Percentiles rank a stretch among this genome's conserved stretches.
These are phyloP conservation scores for Paralvinella palmiformis DNA, from an alignment of 1,140 invertebrate genomes.

Conservation along the genomic window DNA sequence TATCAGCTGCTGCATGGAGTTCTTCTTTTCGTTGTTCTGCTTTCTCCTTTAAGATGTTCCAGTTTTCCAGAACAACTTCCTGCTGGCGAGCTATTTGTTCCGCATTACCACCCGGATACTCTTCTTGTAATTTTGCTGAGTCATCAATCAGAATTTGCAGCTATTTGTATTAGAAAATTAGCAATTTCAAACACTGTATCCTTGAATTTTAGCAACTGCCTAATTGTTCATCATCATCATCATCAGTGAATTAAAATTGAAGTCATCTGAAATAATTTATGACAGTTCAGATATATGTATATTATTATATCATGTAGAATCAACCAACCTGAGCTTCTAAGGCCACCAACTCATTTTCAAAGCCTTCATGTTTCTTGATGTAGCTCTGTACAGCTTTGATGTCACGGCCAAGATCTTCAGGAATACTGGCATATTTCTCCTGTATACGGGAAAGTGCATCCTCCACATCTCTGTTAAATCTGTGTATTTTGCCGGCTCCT, in stretches of 20 bases:
- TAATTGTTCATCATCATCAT: too few species aligned
- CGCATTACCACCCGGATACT: slow-evolving; percentile 90
- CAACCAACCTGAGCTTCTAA: slow-evolving; percentile 87
- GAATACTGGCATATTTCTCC: slow-evolving; percentile 76
- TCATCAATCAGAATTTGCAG: slow-evolving; percentile 80
- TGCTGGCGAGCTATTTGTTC: slow-evolving; percentile 79
- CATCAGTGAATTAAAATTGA: too few species aligned
- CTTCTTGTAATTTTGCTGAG: slow-evolving; percentile 72
- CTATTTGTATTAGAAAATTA: slow-evolving; percentile 23
- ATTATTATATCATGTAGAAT: too few species aligned
- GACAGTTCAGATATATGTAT: too few species aligned
- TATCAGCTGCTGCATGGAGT: slow-evolving; percentile 77
- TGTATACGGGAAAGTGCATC: slow-evolving; percentile 83
- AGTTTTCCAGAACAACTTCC: slow-evolving; percentile 75
- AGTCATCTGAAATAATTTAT: too few species aligned
- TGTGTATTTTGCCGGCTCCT: slow-evolving; percentile 91
- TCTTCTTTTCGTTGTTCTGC: slow-evolving; percentile 71
- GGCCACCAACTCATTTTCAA: slow-evolving; percentile 90
- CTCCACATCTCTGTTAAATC: slow-evolving; percentile 92
- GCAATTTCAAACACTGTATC: slow-evolving; percentile 1
- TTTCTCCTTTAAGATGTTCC: slow-evolving; percentile 77
- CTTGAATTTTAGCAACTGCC: too few species aligned
- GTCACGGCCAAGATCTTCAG: slow-evolving; percentile 79
- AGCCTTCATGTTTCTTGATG: slow-evolving; percentile 82
- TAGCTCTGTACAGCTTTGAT: slow-evolving; percentile 78